Evolutionary conservation across 2,888 invertebrate species (phyloP).

Genomic region (Epinotia ramella): DNA sequence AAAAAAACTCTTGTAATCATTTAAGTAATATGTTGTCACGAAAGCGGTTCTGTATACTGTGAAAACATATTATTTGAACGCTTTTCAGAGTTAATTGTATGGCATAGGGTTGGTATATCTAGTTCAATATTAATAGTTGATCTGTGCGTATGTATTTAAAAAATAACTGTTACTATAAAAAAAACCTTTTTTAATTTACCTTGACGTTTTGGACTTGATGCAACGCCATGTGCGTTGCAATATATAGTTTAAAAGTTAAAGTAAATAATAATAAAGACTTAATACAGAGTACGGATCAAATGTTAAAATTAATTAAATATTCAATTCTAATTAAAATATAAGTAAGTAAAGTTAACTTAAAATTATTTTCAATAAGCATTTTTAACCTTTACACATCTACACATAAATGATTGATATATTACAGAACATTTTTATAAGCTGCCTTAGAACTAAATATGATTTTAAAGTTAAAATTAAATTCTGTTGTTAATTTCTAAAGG

Average conservation of each 20-base stretch:
- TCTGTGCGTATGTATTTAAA: conserved; percentile 4
- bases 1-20: conserved; percentile 5
- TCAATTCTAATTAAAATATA: conserved; percentile 32
- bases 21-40: conserved; percentile 9
- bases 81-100: conserved; percentile 2
- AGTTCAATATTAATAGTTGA: conserved; percentile 1
- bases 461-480: neutral
- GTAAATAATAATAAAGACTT: neutral
- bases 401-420: conserved; percentile 41
- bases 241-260: neutral
- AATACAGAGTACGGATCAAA: neutral
- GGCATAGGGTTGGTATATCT: conserved; percentile 10
- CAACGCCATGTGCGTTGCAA: neutral
- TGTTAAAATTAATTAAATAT: conserved; percentile 39
- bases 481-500: neutral
- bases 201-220: neutral
- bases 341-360: conserved; percentile 32
- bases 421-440: conserved; percentile 34
- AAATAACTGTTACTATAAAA: neutral
- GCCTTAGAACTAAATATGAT: conserved; percentile 20
- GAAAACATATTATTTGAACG: conserved; percentile 8
- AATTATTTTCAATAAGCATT: conserved; percentile 38
- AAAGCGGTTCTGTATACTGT: neutral
- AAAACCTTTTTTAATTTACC: neutral
- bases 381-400: conserved; percentile 35